These are phyloP conservation scores for Neria commutata DNA, from an alignment of 2,888 invertebrate genomes.

Conservation along the genomic window DNA sequence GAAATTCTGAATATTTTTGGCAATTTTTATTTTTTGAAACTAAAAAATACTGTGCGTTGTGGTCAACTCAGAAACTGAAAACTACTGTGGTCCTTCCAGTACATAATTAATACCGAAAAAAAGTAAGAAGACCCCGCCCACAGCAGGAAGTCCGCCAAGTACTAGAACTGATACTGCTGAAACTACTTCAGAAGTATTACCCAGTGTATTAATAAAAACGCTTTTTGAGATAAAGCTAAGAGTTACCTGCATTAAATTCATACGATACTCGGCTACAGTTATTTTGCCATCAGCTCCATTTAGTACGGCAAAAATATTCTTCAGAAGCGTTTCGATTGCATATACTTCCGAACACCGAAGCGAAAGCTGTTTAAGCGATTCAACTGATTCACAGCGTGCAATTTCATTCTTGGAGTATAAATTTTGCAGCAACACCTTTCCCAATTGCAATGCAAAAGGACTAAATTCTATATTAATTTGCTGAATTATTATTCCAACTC, in stretches of 20 bases:
- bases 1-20: too few relatives aligned
- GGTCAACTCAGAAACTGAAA: too few relatives aligned
- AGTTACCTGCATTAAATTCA: constrained; percentile 80
- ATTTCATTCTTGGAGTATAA: constrained; percentile 84
- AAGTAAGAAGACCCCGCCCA: too few relatives aligned
- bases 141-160: too few relatives aligned
- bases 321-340: constrained; percentile 72
- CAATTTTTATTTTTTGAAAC: too few relatives aligned
- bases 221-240: too few relatives aligned
- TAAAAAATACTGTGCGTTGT: too few relatives aligned
- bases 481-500: constrained; percentile 77
- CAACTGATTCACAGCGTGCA: constrained; percentile 75
- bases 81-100: too few relatives aligned
- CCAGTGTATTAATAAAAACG: too few relatives aligned
- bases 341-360: constrained; percentile 72
- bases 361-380: constrained; percentile 74
- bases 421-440: constrained; percentile 81
- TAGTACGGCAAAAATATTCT: constrained; percentile 78
- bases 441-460: constrained; percentile 76
- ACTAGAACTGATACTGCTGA: too few relatives aligned
- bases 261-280: constrained; percentile 85
- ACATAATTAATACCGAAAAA: too few relatives aligned
- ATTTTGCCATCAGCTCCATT: constrained; percentile 91
- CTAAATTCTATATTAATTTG: constrained; percentile 79
- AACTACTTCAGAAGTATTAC: too few relatives aligned